Conservation (phyloP, 2,888 invertebrate genomes). For the Globia sparganii region DNA sequence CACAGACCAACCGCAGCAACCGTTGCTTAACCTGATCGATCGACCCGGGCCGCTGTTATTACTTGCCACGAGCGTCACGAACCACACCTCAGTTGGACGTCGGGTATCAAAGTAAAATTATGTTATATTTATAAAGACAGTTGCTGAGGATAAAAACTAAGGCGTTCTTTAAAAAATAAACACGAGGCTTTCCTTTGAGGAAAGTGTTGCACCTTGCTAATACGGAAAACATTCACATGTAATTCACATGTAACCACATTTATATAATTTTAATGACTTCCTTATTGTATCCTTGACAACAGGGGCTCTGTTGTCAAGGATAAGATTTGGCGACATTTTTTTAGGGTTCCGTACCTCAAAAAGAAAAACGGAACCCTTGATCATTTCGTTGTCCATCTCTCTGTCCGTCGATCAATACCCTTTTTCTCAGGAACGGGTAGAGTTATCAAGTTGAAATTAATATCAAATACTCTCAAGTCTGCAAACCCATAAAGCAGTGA, state of each 20-base stretch:
- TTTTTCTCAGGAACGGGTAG: no score
- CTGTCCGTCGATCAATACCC: no score
- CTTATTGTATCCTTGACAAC: neutral
- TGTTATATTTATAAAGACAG: neutral
- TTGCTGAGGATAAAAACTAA: neutral
- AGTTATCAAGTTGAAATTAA: no score
- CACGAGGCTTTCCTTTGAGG: neutral
- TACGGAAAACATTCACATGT: conserved; percentile 3
- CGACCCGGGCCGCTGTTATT: neutral
- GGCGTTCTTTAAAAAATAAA: neutral
- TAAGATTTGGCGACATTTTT: neutral
- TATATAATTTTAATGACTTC: conserved; percentile 33
- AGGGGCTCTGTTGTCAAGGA: conserved; percentile 25
- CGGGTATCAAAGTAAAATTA: neutral
- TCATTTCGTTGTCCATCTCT: no score
- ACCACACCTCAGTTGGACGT: neutral
- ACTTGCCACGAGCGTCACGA: neutral
- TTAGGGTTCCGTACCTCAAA: no score
- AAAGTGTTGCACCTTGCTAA: neutral
- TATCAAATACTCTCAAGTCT: no score
- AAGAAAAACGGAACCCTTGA: no score
- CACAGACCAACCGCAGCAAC: neutral
- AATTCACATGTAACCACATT: conserved; percentile 5
- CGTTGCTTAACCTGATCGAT: neutral
- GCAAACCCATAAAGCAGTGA: no score